These are phyloP conservation scores for Scaptomyza hsui DNA, from an alignment of 1,140 invertebrate genomes.

Conservation along the genomic window DNA sequence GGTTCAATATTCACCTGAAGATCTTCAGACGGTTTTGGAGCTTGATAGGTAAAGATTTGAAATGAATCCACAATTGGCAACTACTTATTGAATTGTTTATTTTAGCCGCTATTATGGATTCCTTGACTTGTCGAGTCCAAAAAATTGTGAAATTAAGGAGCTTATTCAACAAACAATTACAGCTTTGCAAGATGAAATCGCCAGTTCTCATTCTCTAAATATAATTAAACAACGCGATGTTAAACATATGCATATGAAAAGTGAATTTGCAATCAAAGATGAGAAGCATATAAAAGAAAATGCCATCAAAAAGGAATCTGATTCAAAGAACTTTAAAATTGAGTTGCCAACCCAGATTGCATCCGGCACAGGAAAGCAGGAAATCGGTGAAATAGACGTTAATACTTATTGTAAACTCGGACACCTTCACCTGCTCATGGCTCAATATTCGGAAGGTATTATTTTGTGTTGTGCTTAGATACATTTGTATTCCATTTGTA, in stretches of 20 bases:
- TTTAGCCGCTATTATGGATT: constrained; percentile 67
- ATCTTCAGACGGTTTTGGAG: constrained; percentile 90
- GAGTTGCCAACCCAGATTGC: neutral
- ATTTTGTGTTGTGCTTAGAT: neutral
- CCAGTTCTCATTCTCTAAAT: constrained; percentile 24
- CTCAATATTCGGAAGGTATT: constrained; percentile 95
- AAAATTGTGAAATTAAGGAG: constrained; percentile 46
- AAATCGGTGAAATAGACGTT: constrained; percentile 88
- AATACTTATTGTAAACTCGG: constrained; percentile 97
- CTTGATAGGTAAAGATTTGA: constrained; percentile 88
- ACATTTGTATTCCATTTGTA: no score
- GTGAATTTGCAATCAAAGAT: constrained; percentile 79
- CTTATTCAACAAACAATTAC: constrained; percentile 57
- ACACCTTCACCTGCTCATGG: constrained; percentile 95
- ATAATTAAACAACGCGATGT: constrained; percentile 9
- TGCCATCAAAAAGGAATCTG: constrained; percentile 14
- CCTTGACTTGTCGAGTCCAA: constrained; percentile 54
- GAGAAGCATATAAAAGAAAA: constrained; percentile 39
- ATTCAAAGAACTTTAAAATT: constrained; percentile 25
- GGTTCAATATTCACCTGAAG: constrained; percentile 87
- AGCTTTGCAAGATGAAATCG: constrained; percentile 55
- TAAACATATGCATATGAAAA: constrained; percentile 62
- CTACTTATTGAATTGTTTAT: constrained; percentile 13
- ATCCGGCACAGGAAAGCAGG: constrained; percentile 5
- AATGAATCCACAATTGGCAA: constrained; percentile 83